Conservation (phyloP, 2,888 invertebrate species). For the Lithophane leautieri region DNA sequence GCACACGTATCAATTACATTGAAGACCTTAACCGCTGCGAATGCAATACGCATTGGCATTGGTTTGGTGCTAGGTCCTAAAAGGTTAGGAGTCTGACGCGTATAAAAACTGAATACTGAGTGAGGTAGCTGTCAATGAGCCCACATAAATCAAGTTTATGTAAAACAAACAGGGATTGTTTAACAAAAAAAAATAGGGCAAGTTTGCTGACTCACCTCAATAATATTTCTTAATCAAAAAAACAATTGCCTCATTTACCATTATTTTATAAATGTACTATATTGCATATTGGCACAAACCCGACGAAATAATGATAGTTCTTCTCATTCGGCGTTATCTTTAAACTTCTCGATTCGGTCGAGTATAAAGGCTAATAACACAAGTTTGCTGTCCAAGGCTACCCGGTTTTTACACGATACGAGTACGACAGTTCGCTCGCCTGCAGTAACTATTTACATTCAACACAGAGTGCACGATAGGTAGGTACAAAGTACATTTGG, state of each 20-base stretch:
- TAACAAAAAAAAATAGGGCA: neutral
- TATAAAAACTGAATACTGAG: neutral
- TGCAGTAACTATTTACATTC: constrained; percentile 37
- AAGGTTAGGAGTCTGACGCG: neutral
- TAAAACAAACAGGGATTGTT: no score
- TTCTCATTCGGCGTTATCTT: constrained; percentile 30
- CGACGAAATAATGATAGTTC: constrained; percentile 17
- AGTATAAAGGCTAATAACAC: constrained; percentile 55
- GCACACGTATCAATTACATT: no score
- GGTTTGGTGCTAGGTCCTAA: neutral
- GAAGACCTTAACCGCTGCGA: neutral
- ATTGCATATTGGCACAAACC: neutral
- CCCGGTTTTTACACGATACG: constrained; percentile 38
- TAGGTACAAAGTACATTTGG: no score
- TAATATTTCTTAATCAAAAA: neutral
- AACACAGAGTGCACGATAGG: constrained; percentile 34
- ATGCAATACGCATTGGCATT: neutral
- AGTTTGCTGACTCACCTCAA: neutral
- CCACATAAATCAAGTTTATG: neutral
- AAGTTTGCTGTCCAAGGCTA: constrained; percentile 65
- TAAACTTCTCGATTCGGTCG: constrained; percentile 46
- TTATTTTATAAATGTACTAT: constrained; percentile 10
- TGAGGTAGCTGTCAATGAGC: neutral
- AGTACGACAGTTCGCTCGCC: no score
- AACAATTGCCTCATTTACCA: neutral